Percentiles rank a stretch among this genome's conserved stretches.
phyloP scores from a whole-genome alignment of 2,797 vertebrate genomes.

The Pristis pectinata region DNA sequence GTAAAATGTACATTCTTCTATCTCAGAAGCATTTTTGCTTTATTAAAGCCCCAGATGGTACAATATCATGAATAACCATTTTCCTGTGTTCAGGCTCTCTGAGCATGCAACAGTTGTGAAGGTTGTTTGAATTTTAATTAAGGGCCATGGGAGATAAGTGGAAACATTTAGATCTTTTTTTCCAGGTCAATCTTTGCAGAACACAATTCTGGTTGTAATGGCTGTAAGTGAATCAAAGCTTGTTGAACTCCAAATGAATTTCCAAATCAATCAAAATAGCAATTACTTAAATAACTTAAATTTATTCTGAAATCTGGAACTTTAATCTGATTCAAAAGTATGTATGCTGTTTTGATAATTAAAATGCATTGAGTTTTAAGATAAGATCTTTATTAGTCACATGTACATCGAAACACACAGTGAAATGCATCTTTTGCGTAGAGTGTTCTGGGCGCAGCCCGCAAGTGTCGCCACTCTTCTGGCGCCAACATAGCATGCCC shows the following conservation, averaged over 20 bases:
- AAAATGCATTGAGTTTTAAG: neutral
- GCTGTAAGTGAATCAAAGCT: neutral
- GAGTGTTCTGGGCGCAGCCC: too few species aligned
- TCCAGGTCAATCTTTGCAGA: neutral
- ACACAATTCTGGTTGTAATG: neutral
- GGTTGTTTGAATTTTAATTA: slow-evolving; percentile 26
- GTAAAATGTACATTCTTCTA: neutral
- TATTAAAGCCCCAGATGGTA: neutral
- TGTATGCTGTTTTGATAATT: neutral
- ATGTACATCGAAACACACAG: too few species aligned
- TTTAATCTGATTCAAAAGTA: neutral
- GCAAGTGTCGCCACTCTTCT: too few species aligned
- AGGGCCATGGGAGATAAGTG: neutral
- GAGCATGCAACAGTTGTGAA: neutral
- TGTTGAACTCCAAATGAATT: neutral
- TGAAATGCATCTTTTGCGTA: too few species aligned
- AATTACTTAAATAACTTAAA: neutral
- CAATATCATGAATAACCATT: neutral
- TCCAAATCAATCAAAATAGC: neutral
- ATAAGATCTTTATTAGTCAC: too few species aligned
- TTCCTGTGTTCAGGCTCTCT: neutral
- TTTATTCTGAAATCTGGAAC: neutral
- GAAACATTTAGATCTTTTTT: slow-evolving; percentile 1
- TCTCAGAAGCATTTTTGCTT: neutral
- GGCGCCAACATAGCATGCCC: too few species aligned